Base-by-base conservation (phyloP, 2,113 vertebrate species). In the Corythornis vintsioides region DNA sequence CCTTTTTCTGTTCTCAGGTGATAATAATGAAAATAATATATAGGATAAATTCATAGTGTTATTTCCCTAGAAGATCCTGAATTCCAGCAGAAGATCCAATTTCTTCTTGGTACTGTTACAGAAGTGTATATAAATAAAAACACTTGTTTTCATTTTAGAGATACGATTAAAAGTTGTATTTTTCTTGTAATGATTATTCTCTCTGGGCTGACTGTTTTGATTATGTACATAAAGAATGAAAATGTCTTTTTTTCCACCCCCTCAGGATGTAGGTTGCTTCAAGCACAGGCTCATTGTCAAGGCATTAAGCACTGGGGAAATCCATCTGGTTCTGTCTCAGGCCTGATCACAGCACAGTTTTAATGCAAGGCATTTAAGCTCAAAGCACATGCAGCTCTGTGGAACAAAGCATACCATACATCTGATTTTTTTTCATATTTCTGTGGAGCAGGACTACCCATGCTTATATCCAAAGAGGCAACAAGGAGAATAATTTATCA, bases 81-180 rank as follows among this genome's bases (percentile, higher is more conserved):
- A 17, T 50, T 83, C 43, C 52, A 88, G 52, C 13, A 90, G 13
- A 83, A 48, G 7, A 65, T 9, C 3, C 6, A 45, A 31, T 13
- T 45, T 40, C 56, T 11, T 11, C 24, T 61, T 74, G 60, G 48
- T 47, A 60, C 24, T 79, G 29, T 43, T 84, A 64, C 6, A 1
- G 10, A 84, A 82, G 26, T 19, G 25, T 52, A 61, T 15, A 22
- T 4, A 67, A 24, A 42, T 15, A 28, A 57, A 45, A 60, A 11
- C 45, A 80, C n/a, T 90, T 90, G 45, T 66, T 85, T 94, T 73
- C 14, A 66, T 76, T 93, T 89, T 69, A 85, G 22, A 87, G 69
- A 24, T 6, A 65, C 1, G 7, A 22, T 29, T 35, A 77, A 83
- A 86, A 77, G 50, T 33, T 12, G 0, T 16, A 45, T 45, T 73